Conservation (phyloP, 2,113 vertebrate species). For the Brienomyrus longianalis region DNA sequence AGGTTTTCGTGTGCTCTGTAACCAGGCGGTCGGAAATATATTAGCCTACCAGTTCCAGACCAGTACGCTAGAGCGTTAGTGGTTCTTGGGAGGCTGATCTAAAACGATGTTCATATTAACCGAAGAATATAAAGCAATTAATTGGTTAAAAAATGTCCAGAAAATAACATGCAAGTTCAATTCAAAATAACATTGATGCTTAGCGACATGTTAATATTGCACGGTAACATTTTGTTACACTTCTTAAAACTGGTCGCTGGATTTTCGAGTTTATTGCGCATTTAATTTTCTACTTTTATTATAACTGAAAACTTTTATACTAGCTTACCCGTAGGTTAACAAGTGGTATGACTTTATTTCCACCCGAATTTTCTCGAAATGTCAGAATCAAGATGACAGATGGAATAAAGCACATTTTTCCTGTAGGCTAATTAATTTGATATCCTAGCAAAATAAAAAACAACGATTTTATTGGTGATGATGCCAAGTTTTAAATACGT, state of each 20-base stretch:
- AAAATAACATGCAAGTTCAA: not conserved
- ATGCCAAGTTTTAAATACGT: not conserved
- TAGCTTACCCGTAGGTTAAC: not conserved
- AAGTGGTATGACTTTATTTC: not conserved
- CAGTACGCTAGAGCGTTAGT: not conserved
- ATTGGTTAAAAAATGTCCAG: not conserved
- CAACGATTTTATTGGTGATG: not conserved
- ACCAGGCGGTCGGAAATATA: not conserved
- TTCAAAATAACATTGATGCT: not conserved
- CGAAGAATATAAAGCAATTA: not conserved
- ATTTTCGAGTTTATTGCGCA: not conserved
- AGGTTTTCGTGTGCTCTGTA: not conserved
- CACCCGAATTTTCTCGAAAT: not conserved
- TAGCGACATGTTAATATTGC: not conserved
- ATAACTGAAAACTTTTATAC: not conserved
- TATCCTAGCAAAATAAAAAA: not conserved
- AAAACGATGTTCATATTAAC: not conserved
- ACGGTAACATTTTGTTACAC: not conserved
- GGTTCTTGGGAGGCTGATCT: not conserved
- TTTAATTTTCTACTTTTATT: not conserved
- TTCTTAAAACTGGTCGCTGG: not conserved
- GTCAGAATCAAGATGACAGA: not conserved
- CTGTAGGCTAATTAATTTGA: not conserved
- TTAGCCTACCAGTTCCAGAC: not conserved
- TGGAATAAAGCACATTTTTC: not conserved